Conservation (phyloP, 2,888 invertebrate species). For the Hemithea aestivaria region DNA sequence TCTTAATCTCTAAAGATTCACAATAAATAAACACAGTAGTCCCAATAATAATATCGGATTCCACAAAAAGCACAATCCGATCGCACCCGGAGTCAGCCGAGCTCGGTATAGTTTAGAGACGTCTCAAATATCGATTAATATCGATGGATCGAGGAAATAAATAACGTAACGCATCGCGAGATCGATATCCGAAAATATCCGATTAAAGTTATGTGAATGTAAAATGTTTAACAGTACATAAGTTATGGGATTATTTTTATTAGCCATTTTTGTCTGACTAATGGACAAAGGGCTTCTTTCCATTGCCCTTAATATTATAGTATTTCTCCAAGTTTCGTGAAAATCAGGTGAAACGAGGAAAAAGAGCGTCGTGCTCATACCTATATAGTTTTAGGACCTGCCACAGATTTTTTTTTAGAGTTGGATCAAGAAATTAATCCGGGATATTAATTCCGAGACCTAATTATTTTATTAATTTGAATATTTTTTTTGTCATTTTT, state of each 20-base stretch:
- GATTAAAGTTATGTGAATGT: conserved; percentile 41
- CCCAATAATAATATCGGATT: conserved; percentile 17
- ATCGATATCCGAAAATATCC: conserved; percentile 53
- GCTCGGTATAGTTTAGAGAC: conserved; percentile 36
- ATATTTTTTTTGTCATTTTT: too few relatives aligned
- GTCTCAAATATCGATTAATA: conserved; percentile 57
- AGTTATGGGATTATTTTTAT: background rate
- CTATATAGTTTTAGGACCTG: too few relatives aligned
- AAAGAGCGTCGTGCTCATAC: too few relatives aligned
- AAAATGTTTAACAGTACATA: conserved; percentile 1
- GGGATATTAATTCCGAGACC: too few relatives aligned
- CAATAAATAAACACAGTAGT: conserved; percentile 21
- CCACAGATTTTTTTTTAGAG: too few relatives aligned
- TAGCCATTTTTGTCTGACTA: too few relatives aligned
- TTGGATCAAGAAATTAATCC: too few relatives aligned
- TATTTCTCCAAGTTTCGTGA: too few relatives aligned
- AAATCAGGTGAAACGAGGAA: too few relatives aligned
- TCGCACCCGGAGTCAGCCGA: conserved; percentile 18
- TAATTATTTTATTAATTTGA: too few relatives aligned
- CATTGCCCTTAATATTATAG: too few relatives aligned
- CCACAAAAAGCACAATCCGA: conserved; percentile 15
- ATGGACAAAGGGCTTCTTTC: too few relatives aligned
- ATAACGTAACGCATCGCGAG: conserved; percentile 49
- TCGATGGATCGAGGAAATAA: conserved; percentile 52
- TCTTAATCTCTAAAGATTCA: conserved; percentile 13